phyloP scores from a whole-genome alignment of 2,888 invertebrate species.

The Phaedon cochleariae region DNA sequence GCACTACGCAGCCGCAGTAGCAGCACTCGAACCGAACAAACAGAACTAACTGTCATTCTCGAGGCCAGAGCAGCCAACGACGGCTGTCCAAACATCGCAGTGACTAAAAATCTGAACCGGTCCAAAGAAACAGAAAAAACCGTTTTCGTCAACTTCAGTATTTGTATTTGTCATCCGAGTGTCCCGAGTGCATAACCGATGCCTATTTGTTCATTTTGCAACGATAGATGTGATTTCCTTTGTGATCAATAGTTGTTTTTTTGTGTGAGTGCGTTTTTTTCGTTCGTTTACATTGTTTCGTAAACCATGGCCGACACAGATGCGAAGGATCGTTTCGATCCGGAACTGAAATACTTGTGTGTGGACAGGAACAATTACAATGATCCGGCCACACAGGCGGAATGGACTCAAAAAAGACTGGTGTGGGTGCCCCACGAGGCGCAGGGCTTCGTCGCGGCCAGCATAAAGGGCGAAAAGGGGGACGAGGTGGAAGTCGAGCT shows the following conservation, averaged over 20 bases:
- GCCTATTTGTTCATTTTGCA: constrained; percentile 25
- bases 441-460: constrained; percentile 96
- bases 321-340: constrained; percentile 86
- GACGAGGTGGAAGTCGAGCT: constrained; percentile 98
- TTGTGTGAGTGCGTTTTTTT: constrained; percentile 50
- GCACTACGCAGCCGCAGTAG: too few relatives aligned
- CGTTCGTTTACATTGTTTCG: constrained; percentile 34
- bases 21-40: not conserved
- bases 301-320: constrained; percentile 74
- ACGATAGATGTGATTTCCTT: constrained; percentile 41
- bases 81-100: not conserved
- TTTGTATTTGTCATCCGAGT: constrained; percentile 22
- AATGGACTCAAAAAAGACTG: constrained; percentile 98
- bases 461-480: constrained; percentile 93
- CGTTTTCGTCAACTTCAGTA: constrained; percentile 31
- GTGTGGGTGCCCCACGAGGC: constrained; percentile 99
- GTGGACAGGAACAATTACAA: constrained; percentile 96
- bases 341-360: constrained; percentile 94
- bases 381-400: constrained; percentile 97
- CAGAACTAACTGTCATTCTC: not conserved
- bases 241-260: constrained; percentile 40
- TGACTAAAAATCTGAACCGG: not conserved
- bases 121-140: constrained; percentile 22
- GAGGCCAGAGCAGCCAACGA: not conserved
- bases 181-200: constrained; percentile 26